Evolutionary conservation across 1,140 invertebrate genomes (phyloP), one percentile per base, ranked within the genome.

Genomic region (Artemia franciscana): DNA sequence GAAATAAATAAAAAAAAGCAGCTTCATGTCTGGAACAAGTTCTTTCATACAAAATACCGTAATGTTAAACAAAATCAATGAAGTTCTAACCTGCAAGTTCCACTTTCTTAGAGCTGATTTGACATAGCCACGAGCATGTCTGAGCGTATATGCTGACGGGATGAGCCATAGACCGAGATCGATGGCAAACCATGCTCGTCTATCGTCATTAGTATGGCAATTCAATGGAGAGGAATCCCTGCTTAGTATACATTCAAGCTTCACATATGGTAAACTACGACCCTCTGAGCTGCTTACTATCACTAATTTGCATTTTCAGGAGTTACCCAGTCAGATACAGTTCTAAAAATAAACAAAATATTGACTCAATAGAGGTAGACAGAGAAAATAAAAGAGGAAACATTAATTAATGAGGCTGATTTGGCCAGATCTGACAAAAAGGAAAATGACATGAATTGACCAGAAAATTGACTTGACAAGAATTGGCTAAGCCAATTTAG

Each of bases 241-340:
- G 56, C 87, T 92, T 1, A 98, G 73, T 64, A 95, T 91, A 75
- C 98, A 94, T 73, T 98, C 92, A 1, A 95, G 77, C 66, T 88
- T 82, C 9, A 93, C 94, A 72, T 97, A 98, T 0, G 95, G 93
- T 60, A 97, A 75, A 70, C 88, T 90, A 28, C 88, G 79, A 0
- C 92, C 91, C 72, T 98, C 93, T 0, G 91, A 95, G 25, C 90
- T 93, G 24, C 88, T 89, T 0, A 97, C 87, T 28, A 88, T 82
- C 3, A 98, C 89, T 2, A 98, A 78, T n/a, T n/a, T n/a, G n/a
- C n/a, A 64, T 91, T 88, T 0, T 86, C 91, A 0, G 95, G 94
- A 75, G 98, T 98, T 0, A 96, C 88, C 94, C 94, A 98, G 69
- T 98, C 92, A 5, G 77, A 69, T 57, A 80, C 81, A 12, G 87